Evolutionary conservation across 1,140 invertebrate genomes (phyloP), one percentile per base, ranked within the genome.

Genomic region (Zaprionus kolodkinae): DNA sequence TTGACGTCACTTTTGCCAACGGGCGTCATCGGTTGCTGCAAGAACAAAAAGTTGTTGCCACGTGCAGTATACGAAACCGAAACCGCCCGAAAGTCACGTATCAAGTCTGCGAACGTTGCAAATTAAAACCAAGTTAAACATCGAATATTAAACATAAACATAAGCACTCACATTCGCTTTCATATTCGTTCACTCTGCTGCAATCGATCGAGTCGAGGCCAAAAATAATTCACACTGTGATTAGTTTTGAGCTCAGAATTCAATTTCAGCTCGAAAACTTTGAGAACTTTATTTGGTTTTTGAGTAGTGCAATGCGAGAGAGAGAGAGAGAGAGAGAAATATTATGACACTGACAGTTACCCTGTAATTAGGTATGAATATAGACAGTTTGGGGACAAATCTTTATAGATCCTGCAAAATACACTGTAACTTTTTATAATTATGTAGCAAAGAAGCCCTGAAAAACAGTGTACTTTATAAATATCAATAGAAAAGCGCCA

Each of bases 21-120:
- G n/a, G 56, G 35, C 54, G 68, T 66, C 64, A 68, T 65, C 54
- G 38, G 33, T 52, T 45, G 27, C 13, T 38, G 43, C 63, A 59
- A 64, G 57, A 65, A 71, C 7, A 35, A 35, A 35, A 67, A 78
- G 56, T 76, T 75, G 21, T 33, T 59, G 72, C 66, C 76, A 77
- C 69, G 76, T 86, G 76, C 84, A 77, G 65, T 72, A 76, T 38
- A 45, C 30, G 21, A 72, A 71, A 79, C 48, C 56, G 45, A 72
- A 71, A 83, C 48, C 60, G 40, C 45, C 17, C n/a, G 30, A 45
- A 71, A 79, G 79, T 83, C 83, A 86, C 83, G 83, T 86, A 86
- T 54, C 62, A 40, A 65, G 54, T 56, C 45, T 56, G 72, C 36
- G 52, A 73, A 61, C 57, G n/a, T 15, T 43, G 62, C 48, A 71